Evolutionary conservation across 2,888 invertebrate genomes (phyloP).

Genomic region (Exephanes ischioxanthus): DNA sequence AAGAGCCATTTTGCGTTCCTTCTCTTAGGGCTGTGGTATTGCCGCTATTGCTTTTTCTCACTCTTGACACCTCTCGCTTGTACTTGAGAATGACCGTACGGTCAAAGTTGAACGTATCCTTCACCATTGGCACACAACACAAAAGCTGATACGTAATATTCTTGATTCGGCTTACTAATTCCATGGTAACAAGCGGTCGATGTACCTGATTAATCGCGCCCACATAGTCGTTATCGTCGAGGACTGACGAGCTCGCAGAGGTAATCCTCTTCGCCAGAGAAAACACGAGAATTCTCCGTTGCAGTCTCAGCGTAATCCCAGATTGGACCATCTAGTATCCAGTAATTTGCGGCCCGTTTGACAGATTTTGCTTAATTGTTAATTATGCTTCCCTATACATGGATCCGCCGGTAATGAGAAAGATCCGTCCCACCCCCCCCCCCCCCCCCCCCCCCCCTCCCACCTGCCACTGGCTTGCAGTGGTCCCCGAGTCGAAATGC

Average conservation of each 20-base stretch:
- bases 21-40: constrained; percentile 39
- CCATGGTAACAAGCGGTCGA: constrained; percentile 7
- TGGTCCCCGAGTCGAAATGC: constrained; percentile 55
- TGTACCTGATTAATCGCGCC: constrained; percentile 11
- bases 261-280: constrained; percentile 7
- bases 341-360: constrained; percentile 83
- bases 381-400: constrained; percentile 81
- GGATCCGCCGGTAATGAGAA: constrained; percentile 58
- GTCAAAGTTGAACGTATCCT: constrained; percentile 10
- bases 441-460: constrained; percentile 38
- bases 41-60: constrained; percentile 53
- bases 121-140: neutral
- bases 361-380: constrained; percentile 83
- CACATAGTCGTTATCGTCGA: neutral
- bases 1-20: constrained; percentile 50
- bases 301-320: constrained; percentile 39
- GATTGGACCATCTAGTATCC: constrained; percentile 73
- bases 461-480: constrained; percentile 49
- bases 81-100: constrained; percentile 67
- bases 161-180: neutral
- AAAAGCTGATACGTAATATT: neutral
- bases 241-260: constrained; percentile 17
- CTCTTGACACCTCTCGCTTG: constrained; percentile 67
- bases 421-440: constrained; percentile 38
- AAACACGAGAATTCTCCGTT: neutral